phyloP scores from a whole-genome alignment of 1,140 invertebrate genomes.

The Lethrus apterus region DNA sequence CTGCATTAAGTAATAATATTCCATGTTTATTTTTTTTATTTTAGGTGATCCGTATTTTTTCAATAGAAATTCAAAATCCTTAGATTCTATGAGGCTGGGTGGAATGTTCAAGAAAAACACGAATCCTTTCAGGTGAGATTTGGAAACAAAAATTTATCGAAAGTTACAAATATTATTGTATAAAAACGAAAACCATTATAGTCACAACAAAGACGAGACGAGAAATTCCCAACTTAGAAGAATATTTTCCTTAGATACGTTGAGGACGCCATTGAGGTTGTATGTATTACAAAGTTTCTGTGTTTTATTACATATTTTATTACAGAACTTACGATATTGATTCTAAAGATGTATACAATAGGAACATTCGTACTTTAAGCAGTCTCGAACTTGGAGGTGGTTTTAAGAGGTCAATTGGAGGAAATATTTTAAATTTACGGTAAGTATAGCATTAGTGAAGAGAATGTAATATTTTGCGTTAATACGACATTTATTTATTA shows the following conservation, averaged over 20 bases:
- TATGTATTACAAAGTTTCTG: not conserved
- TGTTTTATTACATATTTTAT: not conserved
- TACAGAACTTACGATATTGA: not conserved
- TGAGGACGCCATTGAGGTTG: slow-evolving; percentile 2
- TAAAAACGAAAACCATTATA: no score
- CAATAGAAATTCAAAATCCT: not conserved
- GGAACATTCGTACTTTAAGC: slow-evolving; percentile 1
- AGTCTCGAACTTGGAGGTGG: slow-evolving; percentile 5
- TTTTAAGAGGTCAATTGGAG: slow-evolving; percentile 9
- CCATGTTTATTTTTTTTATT: no score
- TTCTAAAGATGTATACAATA: not conserved
- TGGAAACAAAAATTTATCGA: no score
- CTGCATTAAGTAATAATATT: no score
- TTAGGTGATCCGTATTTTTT: no score
- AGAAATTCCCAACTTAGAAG: not conserved
- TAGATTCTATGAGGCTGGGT: not conserved
- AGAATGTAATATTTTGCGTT: no score
- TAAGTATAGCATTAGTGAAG: no score
- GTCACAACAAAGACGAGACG: not conserved
- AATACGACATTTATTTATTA: no score
- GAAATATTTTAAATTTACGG: no score
- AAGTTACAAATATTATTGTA: no score
- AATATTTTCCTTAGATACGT: not conserved
- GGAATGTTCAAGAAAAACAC: not conserved
- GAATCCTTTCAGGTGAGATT: slow-evolving; percentile 2